A percentile compares a stretch with the other conserved stretches of the same genome.
Evolutionary conservation across 1,140 invertebrate genomes (phyloP).

Genomic region (Chrysoperla carnea): DNA sequence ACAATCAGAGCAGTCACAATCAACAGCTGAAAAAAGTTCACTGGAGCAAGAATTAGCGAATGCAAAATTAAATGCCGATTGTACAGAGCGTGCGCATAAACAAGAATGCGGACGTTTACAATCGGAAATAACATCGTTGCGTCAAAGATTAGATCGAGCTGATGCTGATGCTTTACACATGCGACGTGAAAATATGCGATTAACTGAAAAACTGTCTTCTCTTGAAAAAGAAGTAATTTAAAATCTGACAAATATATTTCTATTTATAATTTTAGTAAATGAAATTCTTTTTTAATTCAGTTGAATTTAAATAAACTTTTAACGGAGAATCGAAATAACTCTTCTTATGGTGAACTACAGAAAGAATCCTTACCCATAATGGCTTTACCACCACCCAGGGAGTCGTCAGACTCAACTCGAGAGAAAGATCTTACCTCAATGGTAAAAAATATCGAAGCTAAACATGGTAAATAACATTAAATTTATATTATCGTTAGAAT

Average conservation of each 20-base stretch:
- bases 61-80: constrained; percentile 34
- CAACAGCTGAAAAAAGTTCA: constrained; percentile 51
- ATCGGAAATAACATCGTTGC: constrained; percentile 56
- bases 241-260: neutral
- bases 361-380: neutral
- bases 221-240: constrained; percentile 54
- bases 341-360: too few relatives aligned
- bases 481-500: constrained; percentile 4
- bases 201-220: constrained; percentile 54
- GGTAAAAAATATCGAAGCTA: constrained; percentile 58
- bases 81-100: constrained; percentile 48
- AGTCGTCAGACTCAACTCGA: constrained; percentile 8
- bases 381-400: constrained; percentile 8
- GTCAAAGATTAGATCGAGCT: constrained; percentile 54
- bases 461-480: constrained; percentile 46
- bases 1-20: constrained; percentile 53
- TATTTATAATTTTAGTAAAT: neutral
- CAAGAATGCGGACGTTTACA: constrained; percentile 55
- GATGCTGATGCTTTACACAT: constrained; percentile 61
- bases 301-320: too few relatives aligned
- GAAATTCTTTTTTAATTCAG: neutral
- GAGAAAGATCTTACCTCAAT: constrained; percentile 52
- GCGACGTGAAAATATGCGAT: constrained; percentile 51
- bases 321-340: too few relatives aligned
- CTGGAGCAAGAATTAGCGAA: constrained; percentile 58